Evolutionary conservation across 2,113 vertebrate species (phyloP).

Genomic region (Colius striatus): DNA sequence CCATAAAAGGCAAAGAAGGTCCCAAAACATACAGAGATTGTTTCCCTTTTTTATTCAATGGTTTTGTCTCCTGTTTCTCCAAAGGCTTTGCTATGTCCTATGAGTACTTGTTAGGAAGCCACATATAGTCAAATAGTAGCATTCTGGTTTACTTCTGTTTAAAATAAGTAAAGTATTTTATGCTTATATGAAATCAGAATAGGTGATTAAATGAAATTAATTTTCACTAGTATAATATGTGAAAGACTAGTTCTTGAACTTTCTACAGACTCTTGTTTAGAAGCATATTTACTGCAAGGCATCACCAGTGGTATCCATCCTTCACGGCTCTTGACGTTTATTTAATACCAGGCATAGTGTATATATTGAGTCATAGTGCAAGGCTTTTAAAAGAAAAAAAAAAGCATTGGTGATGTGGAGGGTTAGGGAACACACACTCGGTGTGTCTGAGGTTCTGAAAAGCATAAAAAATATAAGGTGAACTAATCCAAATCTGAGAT

Average conservation of each 20-base stretch:
- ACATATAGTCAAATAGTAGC: not conserved
- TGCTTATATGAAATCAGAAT: not conserved
- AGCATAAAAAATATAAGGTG: not conserved
- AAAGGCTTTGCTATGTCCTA: constrained; percentile 3
- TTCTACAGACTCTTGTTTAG: not conserved
- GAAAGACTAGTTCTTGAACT: not conserved
- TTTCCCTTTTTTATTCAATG: constrained; percentile 1
- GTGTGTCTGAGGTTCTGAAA: not conserved
- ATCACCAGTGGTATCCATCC: not conserved
- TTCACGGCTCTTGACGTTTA: not conserved
- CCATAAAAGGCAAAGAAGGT: constrained; percentile 78
- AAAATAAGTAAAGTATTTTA: not conserved
- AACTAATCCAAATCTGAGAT: not conserved
- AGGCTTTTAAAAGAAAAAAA: not conserved
- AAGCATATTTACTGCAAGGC: not conserved
- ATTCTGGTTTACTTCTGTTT: not conserved
- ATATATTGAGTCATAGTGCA: not conserved
- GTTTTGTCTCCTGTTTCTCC: not conserved
- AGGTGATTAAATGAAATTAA: not conserved
- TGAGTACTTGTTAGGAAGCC: constrained; percentile 21
- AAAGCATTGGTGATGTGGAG: not conserved
- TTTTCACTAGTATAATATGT: not conserved
- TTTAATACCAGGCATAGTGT: constrained; percentile 31
- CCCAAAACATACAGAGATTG: constrained; percentile 29
- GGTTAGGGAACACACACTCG: not conserved